These are phyloP conservation scores for Mechanitis mazaeus DNA, from an alignment of 2,888 invertebrate genomes.

Conservation along the genomic window DNA sequence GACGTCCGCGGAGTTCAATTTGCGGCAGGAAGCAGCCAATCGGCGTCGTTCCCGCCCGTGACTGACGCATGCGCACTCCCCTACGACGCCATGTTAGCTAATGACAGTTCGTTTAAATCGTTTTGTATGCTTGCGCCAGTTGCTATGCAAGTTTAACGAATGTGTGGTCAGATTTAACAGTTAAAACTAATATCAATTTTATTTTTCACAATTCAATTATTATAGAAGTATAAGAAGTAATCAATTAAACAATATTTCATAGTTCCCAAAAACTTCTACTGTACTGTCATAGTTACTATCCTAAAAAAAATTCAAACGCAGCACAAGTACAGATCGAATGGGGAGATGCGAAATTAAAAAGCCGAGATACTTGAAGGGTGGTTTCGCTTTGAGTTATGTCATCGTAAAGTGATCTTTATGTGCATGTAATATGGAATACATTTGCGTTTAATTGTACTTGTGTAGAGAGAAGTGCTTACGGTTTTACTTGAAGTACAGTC, in stretches of 20 bases:
- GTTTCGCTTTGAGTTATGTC: slow-evolving; percentile 10
- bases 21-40: slow-evolving; percentile 65
- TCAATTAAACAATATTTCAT: too few species aligned
- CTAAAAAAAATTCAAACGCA: slow-evolving; percentile 11
- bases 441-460: too few species aligned
- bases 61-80: slow-evolving; percentile 32
- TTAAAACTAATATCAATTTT: too few species aligned
- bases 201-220: too few species aligned
- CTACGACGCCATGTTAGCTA: slow-evolving; percentile 26
- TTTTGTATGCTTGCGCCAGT: slow-evolving; percentile 21
- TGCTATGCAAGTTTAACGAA: neutral
- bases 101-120: slow-evolving; percentile 21
- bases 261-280: too few species aligned
- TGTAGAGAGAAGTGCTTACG: too few species aligned
- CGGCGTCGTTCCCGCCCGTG: slow-evolving; percentile 52
- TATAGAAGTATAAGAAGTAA: too few species aligned
- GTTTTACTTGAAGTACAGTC: too few species aligned
- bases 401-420: slow-evolving; percentile 7
- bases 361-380: slow-evolving; percentile 17
- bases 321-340: slow-evolving; percentile 29
- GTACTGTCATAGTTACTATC: too few species aligned
- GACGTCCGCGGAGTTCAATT: slow-evolving; percentile 64
- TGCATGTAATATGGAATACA: too few species aligned
- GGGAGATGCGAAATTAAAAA: slow-evolving; percentile 32
- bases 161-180: too few species aligned